A percentile compares a stretch with the other conserved stretches of the same genome.
Conservation (phyloP, 2,797 vertebrate genomes). For the Podarcis siculus region DNA sequence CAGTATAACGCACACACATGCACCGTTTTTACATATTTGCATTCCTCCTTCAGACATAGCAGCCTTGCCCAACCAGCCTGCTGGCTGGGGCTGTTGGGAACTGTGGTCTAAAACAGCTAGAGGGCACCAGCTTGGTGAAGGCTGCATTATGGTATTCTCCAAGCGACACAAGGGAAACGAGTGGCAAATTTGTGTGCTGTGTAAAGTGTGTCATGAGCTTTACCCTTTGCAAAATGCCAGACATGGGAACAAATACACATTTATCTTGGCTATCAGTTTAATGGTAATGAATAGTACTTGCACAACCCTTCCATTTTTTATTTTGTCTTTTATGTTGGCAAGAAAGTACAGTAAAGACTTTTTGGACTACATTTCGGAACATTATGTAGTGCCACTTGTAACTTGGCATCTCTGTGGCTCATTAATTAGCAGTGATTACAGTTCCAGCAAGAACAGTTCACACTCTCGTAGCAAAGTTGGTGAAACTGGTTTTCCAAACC, state of each 20-base stretch:
- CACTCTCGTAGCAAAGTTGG: conserved; percentile 38
- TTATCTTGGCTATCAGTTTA: not conserved
- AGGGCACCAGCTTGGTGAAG: too few relatives aligned
- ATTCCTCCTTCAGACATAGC: not conserved
- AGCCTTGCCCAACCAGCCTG: too few relatives aligned
- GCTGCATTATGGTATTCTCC: not conserved
- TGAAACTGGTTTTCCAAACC: conserved; percentile 21
- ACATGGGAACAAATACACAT: not conserved
- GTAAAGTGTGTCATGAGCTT: too few relatives aligned
- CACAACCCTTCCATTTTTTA: not conserved
- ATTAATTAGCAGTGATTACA: conserved; percentile 48
- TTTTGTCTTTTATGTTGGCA: not conserved
- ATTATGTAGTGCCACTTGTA: not conserved
- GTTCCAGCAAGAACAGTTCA: conserved; percentile 8
- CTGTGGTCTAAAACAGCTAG: too few relatives aligned
- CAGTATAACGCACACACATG: too few relatives aligned
- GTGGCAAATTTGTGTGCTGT: not conserved
- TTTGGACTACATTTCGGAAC: conserved; percentile 24
- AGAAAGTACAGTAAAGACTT: conserved; percentile 25
- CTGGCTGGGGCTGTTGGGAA: too few relatives aligned
- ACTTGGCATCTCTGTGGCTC: conserved; percentile 20
- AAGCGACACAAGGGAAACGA: not conserved
- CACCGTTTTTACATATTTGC: not conserved
- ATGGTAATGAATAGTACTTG: not conserved
- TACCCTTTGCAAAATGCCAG: too few relatives aligned